These are phyloP conservation scores for Heterohyrax brucei DNA, from an alignment of 2,797 vertebrate species.

Conservation along the genomic window DNA sequence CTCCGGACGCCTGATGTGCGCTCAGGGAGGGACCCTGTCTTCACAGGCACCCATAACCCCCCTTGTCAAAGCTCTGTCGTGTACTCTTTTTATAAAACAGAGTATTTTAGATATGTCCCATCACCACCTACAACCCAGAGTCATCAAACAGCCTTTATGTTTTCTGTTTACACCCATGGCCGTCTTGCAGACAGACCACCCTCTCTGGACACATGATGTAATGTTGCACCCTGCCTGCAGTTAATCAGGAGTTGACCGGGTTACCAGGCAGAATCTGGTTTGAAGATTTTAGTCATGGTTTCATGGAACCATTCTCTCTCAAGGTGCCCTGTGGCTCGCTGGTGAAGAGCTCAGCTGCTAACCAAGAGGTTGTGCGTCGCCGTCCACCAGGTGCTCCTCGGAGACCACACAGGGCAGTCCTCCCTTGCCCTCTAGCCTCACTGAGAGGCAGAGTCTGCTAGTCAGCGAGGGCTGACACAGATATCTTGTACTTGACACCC, in stretches of 20 bases:
- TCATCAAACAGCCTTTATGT: not conserved
- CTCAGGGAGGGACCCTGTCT: not conserved
- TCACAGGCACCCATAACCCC: not conserved
- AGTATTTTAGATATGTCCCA: not conserved
- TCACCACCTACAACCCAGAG: not conserved
- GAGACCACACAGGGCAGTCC: too few species aligned
- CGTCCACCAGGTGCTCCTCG: too few species aligned
- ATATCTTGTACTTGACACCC: not conserved
- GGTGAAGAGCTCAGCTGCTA: too few species aligned
- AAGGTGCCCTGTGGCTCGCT: too few species aligned
- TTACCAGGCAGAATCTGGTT: not conserved
- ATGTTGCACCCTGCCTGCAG: not conserved
- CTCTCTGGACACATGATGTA: constrained; percentile 5
- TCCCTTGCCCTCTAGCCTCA: too few species aligned
- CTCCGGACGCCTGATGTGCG: not conserved
- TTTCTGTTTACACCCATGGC: not conserved
- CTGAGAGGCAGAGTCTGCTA: too few species aligned
- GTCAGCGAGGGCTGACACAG: not conserved
- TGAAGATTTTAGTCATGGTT: constrained; percentile 7
- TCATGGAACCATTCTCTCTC: not conserved
- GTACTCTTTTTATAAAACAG: not conserved
- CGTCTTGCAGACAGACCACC: not conserved
- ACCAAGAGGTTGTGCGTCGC: too few species aligned
- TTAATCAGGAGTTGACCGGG: constrained; percentile 1
- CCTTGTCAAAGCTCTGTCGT: not conserved